These are phyloP conservation scores for Orientallactaga bullata DNA, from an alignment of 2,113 vertebrate species.

Conservation along the genomic window DNA sequence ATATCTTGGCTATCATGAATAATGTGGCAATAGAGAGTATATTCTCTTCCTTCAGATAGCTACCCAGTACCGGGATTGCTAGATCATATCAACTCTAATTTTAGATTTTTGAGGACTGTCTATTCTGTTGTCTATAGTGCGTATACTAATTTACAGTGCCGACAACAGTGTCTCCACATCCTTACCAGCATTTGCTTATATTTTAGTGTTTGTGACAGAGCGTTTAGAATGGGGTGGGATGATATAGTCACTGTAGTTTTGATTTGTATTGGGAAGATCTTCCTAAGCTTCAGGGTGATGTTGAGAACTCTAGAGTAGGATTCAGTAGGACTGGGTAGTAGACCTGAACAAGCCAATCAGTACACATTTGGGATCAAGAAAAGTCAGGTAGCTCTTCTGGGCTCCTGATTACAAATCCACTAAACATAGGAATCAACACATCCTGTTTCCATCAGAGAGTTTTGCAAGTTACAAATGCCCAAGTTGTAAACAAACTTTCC, in stretches of 20 bases:
- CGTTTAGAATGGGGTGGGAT: background rate
- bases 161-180: background rate
- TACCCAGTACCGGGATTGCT: background rate
- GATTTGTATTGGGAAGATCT: background rate
- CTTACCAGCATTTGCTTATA: background rate
- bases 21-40: background rate
- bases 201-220: background rate
- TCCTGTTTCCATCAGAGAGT: background rate
- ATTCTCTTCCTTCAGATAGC: background rate
- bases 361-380: background rate
- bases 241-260: background rate
- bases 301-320: background rate
- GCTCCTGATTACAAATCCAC: background rate
- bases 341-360: background rate
- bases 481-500: slow-evolving; percentile 1
- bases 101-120: background rate
- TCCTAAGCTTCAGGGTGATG: background rate
- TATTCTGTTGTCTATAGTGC: background rate
- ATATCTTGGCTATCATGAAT: background rate
- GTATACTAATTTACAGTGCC: background rate
- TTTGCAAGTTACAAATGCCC: background rate
- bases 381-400: background rate
- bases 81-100: background rate
- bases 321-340: background rate
- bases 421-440: background rate